phyloP scores from a whole-genome alignment of 2,888 invertebrate genomes.

The Pollenia labialis region DNA sequence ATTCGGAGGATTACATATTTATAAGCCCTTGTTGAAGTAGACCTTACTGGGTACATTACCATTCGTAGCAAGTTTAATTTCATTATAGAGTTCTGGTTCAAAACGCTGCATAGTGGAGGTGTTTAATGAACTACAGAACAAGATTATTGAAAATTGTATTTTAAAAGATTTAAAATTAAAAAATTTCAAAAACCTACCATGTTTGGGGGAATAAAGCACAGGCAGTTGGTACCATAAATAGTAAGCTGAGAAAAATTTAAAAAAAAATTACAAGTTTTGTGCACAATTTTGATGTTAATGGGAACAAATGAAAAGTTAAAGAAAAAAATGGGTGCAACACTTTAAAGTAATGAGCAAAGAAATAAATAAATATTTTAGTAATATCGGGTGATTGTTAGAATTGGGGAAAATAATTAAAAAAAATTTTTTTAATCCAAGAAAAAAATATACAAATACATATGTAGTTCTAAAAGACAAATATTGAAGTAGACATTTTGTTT shows the following conservation, averaged over 20 bases:
- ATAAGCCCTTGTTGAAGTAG: slow-evolving; percentile 96
- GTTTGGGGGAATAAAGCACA: slow-evolving; percentile 94
- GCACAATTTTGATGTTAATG: neutral
- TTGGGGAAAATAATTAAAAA: neutral
- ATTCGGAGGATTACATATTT: slow-evolving; percentile 80
- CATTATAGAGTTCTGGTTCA: slow-evolving; percentile 90
- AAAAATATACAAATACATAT: neutral
- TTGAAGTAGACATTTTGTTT: no score
- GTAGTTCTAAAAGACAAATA: neutral
- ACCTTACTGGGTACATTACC: slow-evolving; percentile 89
- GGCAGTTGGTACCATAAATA: slow-evolving; percentile 94
- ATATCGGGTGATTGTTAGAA: neutral
- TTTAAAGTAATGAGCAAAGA: neutral
- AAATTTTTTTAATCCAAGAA: neutral
- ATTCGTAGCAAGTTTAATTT: slow-evolving; percentile 87
- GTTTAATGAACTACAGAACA: slow-evolving; percentile 87
- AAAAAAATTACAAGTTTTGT: slow-evolving; percentile 3
- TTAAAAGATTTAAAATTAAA: neutral
- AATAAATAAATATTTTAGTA: neutral
- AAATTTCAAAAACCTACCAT: slow-evolving; percentile 86
- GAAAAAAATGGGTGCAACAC: neutral
- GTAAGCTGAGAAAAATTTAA: slow-evolving; percentile 85
- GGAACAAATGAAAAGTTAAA: neutral
- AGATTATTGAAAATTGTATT: neutral
- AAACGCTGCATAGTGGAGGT: slow-evolving; percentile 89